Base-by-base conservation (phyloP, 2,797 vertebrate species). In the Phrynocephalus forsythii region DNA sequence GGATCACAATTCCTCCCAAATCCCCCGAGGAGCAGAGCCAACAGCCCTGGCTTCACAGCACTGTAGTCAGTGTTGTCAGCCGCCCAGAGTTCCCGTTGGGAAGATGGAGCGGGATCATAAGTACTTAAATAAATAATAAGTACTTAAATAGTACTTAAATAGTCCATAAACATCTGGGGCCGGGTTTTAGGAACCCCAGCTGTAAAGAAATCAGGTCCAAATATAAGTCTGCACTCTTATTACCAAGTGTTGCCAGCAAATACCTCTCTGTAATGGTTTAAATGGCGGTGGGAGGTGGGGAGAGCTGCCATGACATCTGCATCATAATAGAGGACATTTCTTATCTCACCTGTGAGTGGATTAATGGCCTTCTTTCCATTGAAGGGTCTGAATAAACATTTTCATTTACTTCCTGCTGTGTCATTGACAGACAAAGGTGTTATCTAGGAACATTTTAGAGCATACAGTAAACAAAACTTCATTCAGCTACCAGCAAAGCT, bases 311-410 rank as follows among this genome's bases (percentile, higher is more conserved):
- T 94, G 92, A 94, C 94, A 95, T 95, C 93, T 94, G 88, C 94
- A 93, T 88, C 69, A 94, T 96, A 94, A 96, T 95, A 95, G 95
- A 96, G 92, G 95, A 96, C 94, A 94, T 92, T 96, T 48, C 95
- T 96, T 96, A 97, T 97, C 95, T 96, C 96, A 96, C 97, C 95
- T 96, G 91, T 88, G 93, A 96, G 93, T 90, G 93, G 96, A 97
- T 97, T 97, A 97, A 96, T 94, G 92, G 91, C 96, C 86, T 94
- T 96, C 91, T 96, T 94, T 96, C 94, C 92, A 94, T 94, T 94
- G 93, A 96, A 94, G 94, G 95, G 95, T 96, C 95, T 95, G 94
- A 97, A 97, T 95, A 96, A 97, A 96, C 94, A 92, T 96, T 96
- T 97, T 96, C 95, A 96, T 97, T 97, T 97, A 94, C 94, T 96